These are phyloP conservation scores for Cydia fagiglandana DNA, from an alignment of 1,140 invertebrate genomes.

Conservation along the genomic window DNA sequence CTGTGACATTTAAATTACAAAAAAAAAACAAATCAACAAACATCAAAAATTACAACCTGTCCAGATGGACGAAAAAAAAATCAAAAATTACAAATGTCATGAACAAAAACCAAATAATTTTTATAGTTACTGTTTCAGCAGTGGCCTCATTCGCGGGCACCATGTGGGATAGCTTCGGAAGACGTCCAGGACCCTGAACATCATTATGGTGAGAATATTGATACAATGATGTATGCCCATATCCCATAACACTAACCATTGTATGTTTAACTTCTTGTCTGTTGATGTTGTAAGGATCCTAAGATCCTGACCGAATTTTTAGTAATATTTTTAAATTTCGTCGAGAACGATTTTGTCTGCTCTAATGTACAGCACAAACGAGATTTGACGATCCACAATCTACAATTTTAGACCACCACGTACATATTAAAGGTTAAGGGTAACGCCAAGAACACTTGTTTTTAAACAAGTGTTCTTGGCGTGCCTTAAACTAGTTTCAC, in stretches of 20 bases:
- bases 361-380: no score
- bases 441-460: no score
- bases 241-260: neutral
- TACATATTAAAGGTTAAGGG: no score
- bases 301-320: no score
- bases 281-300: no score
- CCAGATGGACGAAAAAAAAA: neutral
- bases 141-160: constrained; percentile 55
- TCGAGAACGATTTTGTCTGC: no score
- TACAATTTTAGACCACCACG: no score
- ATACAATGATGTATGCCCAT: neutral
- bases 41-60: constrained; percentile 30
- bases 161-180: constrained; percentile 47
- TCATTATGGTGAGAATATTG: constrained; percentile 40
- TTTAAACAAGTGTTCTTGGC: no score
- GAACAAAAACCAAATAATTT: constrained; percentile 53
- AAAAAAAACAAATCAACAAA: neutral
- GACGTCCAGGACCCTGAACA: constrained; percentile 36
- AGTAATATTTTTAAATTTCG: no score
- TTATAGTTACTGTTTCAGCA: constrained; percentile 55
- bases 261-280: no score
- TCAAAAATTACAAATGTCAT: constrained; percentile 49
- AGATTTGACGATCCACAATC: no score
- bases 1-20: neutral
- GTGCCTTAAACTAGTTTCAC: no score